These are phyloP conservation scores for Crambe crambe DNA, from an alignment of 37 sponge, comb jelly and placozoan species.

Conservation along the genomic window DNA sequence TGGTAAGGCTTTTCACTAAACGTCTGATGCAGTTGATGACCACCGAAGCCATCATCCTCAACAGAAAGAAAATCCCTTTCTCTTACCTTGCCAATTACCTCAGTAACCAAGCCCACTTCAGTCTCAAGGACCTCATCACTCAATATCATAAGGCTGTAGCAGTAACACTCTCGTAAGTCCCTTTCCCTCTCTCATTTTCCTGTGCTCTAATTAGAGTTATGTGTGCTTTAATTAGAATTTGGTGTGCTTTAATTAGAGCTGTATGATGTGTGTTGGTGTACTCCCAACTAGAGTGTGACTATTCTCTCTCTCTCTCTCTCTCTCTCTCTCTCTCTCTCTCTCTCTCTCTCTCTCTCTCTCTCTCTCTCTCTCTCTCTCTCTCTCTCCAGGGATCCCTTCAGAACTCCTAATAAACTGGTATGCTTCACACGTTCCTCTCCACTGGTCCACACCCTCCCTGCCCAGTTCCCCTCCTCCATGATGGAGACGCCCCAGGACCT, in stretches of 20 bases:
- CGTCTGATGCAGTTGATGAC: slow-evolving; percentile 78
- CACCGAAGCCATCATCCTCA: slow-evolving; percentile 66
- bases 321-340: no score
- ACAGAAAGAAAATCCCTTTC: slow-evolving; percentile 54
- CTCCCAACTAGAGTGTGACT: no score
- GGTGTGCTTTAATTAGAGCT: no score
- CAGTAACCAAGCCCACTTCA: slow-evolving; percentile 80
- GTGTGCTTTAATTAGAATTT: neutral
- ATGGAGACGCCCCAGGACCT: neutral
- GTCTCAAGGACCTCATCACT: slow-evolving; percentile 60
- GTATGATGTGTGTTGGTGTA: neutral
- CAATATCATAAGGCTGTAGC: slow-evolving; percentile 20
- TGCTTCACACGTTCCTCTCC: slow-evolving; percentile 88
- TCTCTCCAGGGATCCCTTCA: slow-evolving; percentile 4
- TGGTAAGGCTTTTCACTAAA: slow-evolving; percentile 56
- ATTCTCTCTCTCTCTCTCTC: no score
- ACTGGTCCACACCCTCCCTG: slow-evolving; percentile 77
- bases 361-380: no score
- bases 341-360: no score
- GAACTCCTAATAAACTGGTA: slow-evolving; percentile 67
- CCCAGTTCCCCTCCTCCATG: slow-evolving; percentile 37
- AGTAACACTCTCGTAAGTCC: slow-evolving; percentile 23
- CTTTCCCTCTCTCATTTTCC: neutral
- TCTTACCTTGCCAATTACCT: slow-evolving; percentile 75
- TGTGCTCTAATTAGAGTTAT: no score